Evolutionary conservation across 2,797 vertebrate species (phyloP).

Genomic region (Ficedula albicollis): DNA sequence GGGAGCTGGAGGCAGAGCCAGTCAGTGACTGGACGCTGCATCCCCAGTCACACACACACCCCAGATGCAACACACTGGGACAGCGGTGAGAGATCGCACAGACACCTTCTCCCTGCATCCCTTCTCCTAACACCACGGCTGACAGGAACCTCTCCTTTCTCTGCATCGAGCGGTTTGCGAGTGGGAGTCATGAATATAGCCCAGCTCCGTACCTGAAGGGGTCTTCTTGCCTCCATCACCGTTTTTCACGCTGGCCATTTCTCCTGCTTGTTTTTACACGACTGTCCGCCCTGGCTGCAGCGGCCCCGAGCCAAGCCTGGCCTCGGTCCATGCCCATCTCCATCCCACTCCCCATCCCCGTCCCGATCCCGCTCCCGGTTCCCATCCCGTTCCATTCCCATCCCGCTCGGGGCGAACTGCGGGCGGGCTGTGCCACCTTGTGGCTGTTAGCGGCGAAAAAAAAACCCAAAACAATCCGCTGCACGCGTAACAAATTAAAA

Average conservation of each 20-base stretch:
- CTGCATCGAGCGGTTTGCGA: background rate
- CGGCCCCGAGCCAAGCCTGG: background rate
- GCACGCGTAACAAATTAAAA: background rate
- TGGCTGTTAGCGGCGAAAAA: background rate
- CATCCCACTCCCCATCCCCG: accelerated
- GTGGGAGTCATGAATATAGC: background rate
- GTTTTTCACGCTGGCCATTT: background rate
- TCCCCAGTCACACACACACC: background rate
- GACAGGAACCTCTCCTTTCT: background rate
- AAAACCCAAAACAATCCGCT: background rate
- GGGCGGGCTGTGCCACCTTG: constrained; percentile 69
- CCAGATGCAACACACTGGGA: background rate
- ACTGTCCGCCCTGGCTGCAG: background rate
- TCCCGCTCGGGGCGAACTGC: background rate
- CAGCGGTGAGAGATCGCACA: background rate
- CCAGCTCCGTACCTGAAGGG: background rate
- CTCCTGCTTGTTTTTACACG: constrained; percentile 3
- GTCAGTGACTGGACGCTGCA: background rate
- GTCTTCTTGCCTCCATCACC: background rate
- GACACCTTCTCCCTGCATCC: background rate
- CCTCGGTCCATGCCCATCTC: background rate
- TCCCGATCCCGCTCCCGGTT: accelerated
- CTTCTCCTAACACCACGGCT: background rate
- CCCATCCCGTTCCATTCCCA: too few relatives aligned
- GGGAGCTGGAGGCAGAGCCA: background rate